Conservation (phyloP, 1,140 invertebrate genomes). For the Pararge aegeria region DNA sequence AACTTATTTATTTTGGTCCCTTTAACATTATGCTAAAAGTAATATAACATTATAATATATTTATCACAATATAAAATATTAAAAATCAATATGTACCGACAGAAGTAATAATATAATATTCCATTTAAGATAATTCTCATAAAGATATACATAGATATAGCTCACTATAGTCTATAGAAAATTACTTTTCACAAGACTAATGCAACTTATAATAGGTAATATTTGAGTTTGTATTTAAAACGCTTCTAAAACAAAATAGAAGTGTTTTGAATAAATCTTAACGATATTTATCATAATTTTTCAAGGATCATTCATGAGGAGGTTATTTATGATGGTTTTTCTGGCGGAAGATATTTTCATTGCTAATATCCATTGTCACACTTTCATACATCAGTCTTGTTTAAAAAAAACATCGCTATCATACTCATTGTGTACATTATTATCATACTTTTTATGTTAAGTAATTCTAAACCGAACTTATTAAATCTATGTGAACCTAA, state of each 20-base stretch:
- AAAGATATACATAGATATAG: not conserved
- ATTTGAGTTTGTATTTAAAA: too few species aligned
- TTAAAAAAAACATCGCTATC: not conserved
- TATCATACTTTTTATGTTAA: too few species aligned
- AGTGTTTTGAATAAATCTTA: too few species aligned
- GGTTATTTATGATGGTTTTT: too few species aligned
- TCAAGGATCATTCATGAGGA: too few species aligned
- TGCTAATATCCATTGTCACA: constrained; percentile 2
- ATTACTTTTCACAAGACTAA: too few species aligned
- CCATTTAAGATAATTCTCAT: not conserved
- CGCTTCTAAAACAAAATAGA: too few species aligned
- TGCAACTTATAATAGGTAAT: too few species aligned
- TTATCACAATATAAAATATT: constrained; percentile 61
- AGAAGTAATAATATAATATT: too few species aligned
- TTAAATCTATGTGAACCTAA: too few species aligned
- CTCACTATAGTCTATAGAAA: not conserved
- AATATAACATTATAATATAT: constrained; percentile 36
- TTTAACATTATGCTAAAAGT: constrained; percentile 36
- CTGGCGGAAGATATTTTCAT: not conserved
- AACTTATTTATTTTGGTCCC: constrained; percentile 69
- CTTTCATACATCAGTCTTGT: constrained; percentile 36
- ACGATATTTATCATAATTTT: too few species aligned
- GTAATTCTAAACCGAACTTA: too few species aligned
- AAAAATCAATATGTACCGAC: constrained; percentile 10
- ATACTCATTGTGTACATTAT: not conserved